Base-by-base conservation (phyloP, 2,797 vertebrate genomes). In the Silurus aristotelis region DNA sequence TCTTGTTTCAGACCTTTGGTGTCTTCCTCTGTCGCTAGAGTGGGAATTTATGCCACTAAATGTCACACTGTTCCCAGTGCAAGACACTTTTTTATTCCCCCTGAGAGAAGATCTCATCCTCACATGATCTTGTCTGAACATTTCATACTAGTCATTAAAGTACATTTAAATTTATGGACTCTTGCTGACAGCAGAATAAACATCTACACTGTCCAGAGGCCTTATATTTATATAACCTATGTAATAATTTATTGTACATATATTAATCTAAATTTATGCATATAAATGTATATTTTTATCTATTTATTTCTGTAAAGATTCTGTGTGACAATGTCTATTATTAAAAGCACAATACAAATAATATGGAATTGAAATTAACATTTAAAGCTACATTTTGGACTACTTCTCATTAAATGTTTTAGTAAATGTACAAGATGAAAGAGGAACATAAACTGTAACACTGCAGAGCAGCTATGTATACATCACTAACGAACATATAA, bases 31-130 rank as follows among this genome's bases (percentile, higher is more conserved):
- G 77, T 85, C 55, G 43, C 55, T 67, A 31, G 56, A 72, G n/a
- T 63, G 67, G 67, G 77, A 85, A 80, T 85, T 85, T 85, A 64
- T 71, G 76, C 38, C 27, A 63, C 76, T 63, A 85, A 85, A 85
- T 85, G 84, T 85, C 84, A 80, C 77, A 63, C 56, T 72, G 77
- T 85, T 85, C 84, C 77, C 77, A 85, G n/a, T 73, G 43, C 10
- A 71, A 38, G n/a, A 31, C 43, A 27, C 55, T 52, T 22, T 70
- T 60, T 72, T n/a, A 72, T 85, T 80, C 84, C 84, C 61, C 52
- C 10, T 15, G 76, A 80, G 67, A 80, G n/a, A 52, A 52, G 1
- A 80, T 22, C 19, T 55, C 55, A 61, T 80, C 64, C 58, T 61
- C 56, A 78, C 31, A 63, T 9, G 25, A 75, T 27, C 67, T 38